Conservation (phyloP, 1,140 invertebrate genomes). For the Phthorimaea operculella region DNA sequence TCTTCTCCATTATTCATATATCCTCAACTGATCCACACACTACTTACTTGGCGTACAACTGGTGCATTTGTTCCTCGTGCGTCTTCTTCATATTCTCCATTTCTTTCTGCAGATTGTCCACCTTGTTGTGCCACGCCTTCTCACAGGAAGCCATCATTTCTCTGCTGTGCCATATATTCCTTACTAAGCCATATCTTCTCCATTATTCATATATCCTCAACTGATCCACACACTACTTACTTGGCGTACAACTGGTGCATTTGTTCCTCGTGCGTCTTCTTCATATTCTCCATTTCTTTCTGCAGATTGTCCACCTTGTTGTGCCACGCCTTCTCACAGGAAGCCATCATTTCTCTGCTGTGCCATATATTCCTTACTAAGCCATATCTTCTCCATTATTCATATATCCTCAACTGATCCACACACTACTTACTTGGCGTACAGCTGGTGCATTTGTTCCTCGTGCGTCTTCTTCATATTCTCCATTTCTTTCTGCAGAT, state of each 20-base stretch:
- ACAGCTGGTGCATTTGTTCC: slow-evolving; percentile 67
- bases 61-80: slow-evolving; percentile 67
- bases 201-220: too few species aligned
- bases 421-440: slow-evolving; percentile 63
- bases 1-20: too few species aligned
- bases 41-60: slow-evolving; percentile 66
- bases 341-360: slow-evolving; percentile 59
- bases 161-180: too few species aligned
- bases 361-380: too few species aligned
- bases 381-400: too few species aligned
- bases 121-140: slow-evolving; percentile 59
- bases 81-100: slow-evolving; percentile 56
- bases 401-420: too few species aligned
- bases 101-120: slow-evolving; percentile 56
- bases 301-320: slow-evolving; percentile 46
- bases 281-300: slow-evolving; percentile 59
- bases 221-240: too few species aligned
- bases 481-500: slow-evolving; percentile 56
- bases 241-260: slow-evolving; percentile 68
- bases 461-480: slow-evolving; percentile 60
- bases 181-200: too few species aligned
- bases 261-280: slow-evolving; percentile 63
- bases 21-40: too few species aligned
- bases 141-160: too few species aligned
- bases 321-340: slow-evolving; percentile 64